phyloP scores from a whole-genome alignment of 2,797 vertebrate species.

The Benthosema pterotum region DNA sequence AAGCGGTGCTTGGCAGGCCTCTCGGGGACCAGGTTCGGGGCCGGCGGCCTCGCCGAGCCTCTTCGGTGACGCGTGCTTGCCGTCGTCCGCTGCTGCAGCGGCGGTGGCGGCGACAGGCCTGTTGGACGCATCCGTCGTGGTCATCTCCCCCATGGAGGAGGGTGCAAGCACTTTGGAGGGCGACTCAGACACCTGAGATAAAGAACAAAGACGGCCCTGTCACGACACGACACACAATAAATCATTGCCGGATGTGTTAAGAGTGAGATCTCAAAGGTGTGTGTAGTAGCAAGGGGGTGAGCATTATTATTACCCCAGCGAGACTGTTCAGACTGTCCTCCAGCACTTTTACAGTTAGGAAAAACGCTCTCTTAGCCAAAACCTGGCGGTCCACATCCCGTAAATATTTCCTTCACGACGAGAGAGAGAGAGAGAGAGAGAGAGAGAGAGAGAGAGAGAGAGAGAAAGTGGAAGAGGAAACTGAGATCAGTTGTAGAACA shows the following conservation, averaged over 20 bases:
- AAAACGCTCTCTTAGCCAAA: slow-evolving; percentile 94
- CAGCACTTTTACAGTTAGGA: slow-evolving; percentile 96
- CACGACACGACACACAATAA: slow-evolving; percentile 38
- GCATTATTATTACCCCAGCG: slow-evolving; percentile 86
- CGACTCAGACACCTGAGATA: slow-evolving; percentile 87
- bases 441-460: slow-evolving; percentile 14
- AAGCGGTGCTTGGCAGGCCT: slow-evolving; percentile 70
- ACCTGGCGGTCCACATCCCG: slow-evolving; percentile 98
- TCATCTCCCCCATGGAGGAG: slow-evolving; percentile 89
- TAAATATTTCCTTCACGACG: slow-evolving; percentile 90
- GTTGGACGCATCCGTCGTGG: slow-evolving; percentile 89
- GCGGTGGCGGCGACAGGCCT: slow-evolving; percentile 62
- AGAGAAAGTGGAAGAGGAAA: background rate
- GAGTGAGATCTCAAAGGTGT: slow-evolving; percentile 13
- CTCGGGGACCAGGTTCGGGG: slow-evolving; percentile 77
- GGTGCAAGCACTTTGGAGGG: slow-evolving; percentile 75
- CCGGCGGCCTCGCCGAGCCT: slow-evolving; percentile 80
- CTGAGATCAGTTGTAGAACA: slow-evolving; percentile 25
- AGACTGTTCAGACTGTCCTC: slow-evolving; percentile 95
- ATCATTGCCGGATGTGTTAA: slow-evolving; percentile 39
- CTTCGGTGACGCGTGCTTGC: slow-evolving; percentile 85
- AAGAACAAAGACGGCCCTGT: slow-evolving; percentile 60
- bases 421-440: slow-evolving; percentile 6
- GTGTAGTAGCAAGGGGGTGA: slow-evolving; percentile 4
- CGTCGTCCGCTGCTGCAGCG: slow-evolving; percentile 83